Base-by-base conservation (phyloP, 2,113 vertebrate genomes). In the Seriola dumerili region DNA sequence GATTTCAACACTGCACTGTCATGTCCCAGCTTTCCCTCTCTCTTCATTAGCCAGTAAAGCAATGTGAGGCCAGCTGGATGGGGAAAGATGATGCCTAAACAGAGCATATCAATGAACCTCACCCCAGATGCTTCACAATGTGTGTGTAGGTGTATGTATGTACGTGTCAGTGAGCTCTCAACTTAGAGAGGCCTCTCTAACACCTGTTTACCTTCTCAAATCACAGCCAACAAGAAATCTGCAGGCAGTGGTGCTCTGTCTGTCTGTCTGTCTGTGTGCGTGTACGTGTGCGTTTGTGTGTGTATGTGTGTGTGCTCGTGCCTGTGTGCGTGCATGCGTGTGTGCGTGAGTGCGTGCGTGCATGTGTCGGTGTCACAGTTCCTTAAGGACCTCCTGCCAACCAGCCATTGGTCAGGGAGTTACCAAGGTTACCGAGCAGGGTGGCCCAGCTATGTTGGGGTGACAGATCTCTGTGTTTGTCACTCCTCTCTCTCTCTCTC, bases 391-490 rank as follows among this genome's bases (percentile, higher is more conserved):
- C 84, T 88, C 76, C 76, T 84, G 86, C 87, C 81, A 80, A 88
- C 65, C 65, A 64, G 68, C 75, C 68, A 92, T 91, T 88, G 88
- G 88, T 88, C 79, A 74, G 88, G 76, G 83, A 88, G 91, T 94
- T 93, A 85, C 90, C 90, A 89, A 82, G 93, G 93, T 93, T 93
- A 92, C 87, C 0, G 59, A 65, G 70, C 79, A 68, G 55, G 72
- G 87, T 78, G 79, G 74, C 80, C 81, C 81, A 90, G 90, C 89
- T 87, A 81, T 85, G 85, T 71, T 72, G 0, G 46, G 71, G 71
- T 80, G 86, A 88, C 85, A 82, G 73, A 85, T 78, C 70, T 76
- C 40, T 69, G 66, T 80, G 75, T 88, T 77, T 81, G 76, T 70
- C 74, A 74, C 77, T 83, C 62, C 52, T 77, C 59, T 63, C 29